A percentile compares a stretch with the other conserved stretches of the same genome.
Evolutionary conservation across 2,797 vertebrate genomes (phyloP).

Genomic region (Enteromius afrohamiltoni): DNA sequence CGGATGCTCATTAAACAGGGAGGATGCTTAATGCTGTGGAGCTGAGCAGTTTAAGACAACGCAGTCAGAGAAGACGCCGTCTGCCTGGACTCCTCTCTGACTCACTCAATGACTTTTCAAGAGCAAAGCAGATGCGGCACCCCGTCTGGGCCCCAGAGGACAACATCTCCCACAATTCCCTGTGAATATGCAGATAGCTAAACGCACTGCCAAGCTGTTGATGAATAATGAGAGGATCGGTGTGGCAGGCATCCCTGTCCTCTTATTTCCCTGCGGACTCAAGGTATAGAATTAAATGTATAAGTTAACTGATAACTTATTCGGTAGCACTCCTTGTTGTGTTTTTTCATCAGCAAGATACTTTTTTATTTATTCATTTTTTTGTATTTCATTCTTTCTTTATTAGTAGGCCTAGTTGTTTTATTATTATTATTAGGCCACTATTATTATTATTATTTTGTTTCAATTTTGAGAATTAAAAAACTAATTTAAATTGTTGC

Average conservation of each 20-base stretch:
- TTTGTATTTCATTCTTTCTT: too few species aligned
- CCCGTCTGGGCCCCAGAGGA: not conserved
- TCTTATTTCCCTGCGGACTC: not conserved
- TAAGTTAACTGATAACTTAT: constrained; percentile 2
- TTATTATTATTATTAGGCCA: not conserved
- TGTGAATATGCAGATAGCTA: constrained; percentile 48
- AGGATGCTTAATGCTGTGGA: constrained; percentile 46
- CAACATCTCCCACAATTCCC: constrained; percentile 48
- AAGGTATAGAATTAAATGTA: constrained; percentile 27
- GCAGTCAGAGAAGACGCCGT: constrained; percentile 25
- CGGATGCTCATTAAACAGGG: constrained; percentile 60
- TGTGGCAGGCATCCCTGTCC: constrained; percentile 26
- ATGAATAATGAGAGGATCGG: constrained; percentile 38
- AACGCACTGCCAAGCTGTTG: constrained; percentile 25
- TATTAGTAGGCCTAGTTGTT: not conserved
- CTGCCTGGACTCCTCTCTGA: constrained; percentile 40
- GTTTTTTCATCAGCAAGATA: too few species aligned
- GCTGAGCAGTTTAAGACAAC: constrained; percentile 31
- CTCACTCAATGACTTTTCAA: constrained; percentile 50
- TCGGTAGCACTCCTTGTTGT: too few species aligned
- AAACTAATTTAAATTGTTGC: too few species aligned
- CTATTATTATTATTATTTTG: too few species aligned
- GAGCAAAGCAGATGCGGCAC: constrained; percentile 38
- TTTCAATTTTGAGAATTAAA: too few species aligned
- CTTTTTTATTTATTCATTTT: too few species aligned